Evolutionary conservation across 1,140 invertebrate genomes (phyloP), one percentile per base, ranked within the genome.

Genomic region (Hypsibius dujardini): DNA sequence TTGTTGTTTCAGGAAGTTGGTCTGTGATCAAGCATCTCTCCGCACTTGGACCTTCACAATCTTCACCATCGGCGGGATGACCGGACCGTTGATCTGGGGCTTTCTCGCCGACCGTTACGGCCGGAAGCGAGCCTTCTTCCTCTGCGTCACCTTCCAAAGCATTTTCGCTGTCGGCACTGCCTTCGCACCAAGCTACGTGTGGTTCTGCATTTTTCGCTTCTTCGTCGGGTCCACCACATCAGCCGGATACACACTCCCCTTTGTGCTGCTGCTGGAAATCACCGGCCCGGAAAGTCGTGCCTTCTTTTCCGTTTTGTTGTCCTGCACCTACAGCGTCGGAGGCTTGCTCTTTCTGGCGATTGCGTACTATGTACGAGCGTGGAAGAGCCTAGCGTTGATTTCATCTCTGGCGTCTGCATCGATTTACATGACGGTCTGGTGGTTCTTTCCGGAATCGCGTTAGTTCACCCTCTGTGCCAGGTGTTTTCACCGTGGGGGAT

Each of bases 361-460:
- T 3, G 62, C 62, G 7, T 67, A 14, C 42, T 42, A 14, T 42
- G 45, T 67, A 14, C 7, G 62, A 42, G 62, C 12, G 3, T 67
- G 62, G 62, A 12, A 42, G 62, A 67, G 3, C 3, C 42, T 67
- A 42, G 62, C 62, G 12, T 3, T 7, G 3, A 42, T 42, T 42
- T 14, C 62, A 14, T 67, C 62, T 12, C 42, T 67, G 3, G 45
- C 42, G 7, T 12, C 62, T 67, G 3, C 42, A 12, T 12, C 3
- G 3, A 12, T 67, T 42, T 67, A 67, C 42, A 14, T 7, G 12
- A 3, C 62, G 45, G 12, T 42, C 3, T 67, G 7, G 3, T 67
- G 42, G 7, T 67, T 67, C 45, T 67, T 67, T 67, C 62, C 62
- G 7, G 62, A 67, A 67, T 67, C 62, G 3, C 62, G n/a, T n/a